Evolutionary conservation across 2,113 vertebrate genomes (phyloP).

Genomic region (Alligator sinensis): DNA sequence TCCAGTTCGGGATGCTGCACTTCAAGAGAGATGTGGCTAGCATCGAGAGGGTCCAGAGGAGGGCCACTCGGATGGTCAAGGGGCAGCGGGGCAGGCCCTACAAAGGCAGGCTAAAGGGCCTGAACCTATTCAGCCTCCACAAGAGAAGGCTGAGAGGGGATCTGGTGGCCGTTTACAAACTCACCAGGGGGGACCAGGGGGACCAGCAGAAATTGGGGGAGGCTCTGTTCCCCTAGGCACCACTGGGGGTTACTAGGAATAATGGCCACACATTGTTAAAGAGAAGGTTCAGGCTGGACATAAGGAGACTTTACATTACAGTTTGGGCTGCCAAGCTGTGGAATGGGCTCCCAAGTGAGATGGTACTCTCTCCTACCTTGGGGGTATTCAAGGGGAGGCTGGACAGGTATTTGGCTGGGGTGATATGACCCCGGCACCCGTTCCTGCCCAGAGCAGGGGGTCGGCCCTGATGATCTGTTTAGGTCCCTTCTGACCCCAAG

Average conservation of each 20-base stretch:
- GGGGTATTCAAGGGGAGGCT: not conserved
- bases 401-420: too few relatives aligned
- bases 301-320: not conserved
- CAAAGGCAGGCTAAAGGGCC: not conserved
- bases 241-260: rapidly evolving
- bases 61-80: not conserved
- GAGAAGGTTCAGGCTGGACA: not conserved
- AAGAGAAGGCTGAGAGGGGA: not conserved
- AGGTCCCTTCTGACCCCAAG: too few relatives aligned
- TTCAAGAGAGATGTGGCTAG: too few relatives aligned
- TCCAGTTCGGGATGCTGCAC: too few relatives aligned
- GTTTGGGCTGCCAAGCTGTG: not conserved
- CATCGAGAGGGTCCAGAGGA: not conserved
- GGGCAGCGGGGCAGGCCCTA: not conserved
- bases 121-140: not conserved
- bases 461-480: too few relatives aligned
- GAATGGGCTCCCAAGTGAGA: not conserved
- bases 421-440: too few relatives aligned
- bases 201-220: not conserved
- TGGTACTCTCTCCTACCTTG: not conserved
- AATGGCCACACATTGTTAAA: not conserved
- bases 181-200: too few relatives aligned
- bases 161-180: not conserved
- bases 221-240: not conserved
- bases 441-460: too few relatives aligned